Evolutionary conservation across 2,797 vertebrate genomes (phyloP).

Genomic region (Pangasius macronema): DNA sequence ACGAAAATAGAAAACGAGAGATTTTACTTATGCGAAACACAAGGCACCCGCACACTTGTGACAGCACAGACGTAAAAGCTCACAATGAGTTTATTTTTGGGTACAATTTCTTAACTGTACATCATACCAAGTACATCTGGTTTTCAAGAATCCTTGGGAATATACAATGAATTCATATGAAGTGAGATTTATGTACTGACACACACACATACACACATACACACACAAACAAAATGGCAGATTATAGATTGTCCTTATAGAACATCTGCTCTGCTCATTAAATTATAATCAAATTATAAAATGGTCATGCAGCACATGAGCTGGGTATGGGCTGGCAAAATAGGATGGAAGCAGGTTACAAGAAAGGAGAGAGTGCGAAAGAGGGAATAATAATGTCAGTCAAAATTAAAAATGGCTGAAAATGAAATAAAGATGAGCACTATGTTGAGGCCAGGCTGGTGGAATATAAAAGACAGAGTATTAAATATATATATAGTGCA

Average conservation of each 20-base stretch:
- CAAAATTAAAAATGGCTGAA: constrained; percentile 76
- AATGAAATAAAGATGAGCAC: constrained; percentile 82
- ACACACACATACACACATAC: not conserved
- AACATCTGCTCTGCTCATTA: not conserved
- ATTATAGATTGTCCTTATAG: not conserved
- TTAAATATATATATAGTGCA: constrained; percentile 76
- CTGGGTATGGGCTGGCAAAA: not conserved
- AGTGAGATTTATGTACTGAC: not conserved
- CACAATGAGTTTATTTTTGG: not conserved
- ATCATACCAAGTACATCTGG: not conserved
- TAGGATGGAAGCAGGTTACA: not conserved
- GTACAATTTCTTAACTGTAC: not conserved
- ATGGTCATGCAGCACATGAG: not conserved
- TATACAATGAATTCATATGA: not conserved
- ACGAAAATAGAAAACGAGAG: not conserved
- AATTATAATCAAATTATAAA: constrained; percentile 3
- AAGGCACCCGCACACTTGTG: not conserved
- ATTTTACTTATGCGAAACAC: not conserved
- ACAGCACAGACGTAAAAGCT: not conserved
- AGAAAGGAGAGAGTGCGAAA: not conserved
- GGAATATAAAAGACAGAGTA: constrained; percentile 76
- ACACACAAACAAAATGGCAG: not conserved
- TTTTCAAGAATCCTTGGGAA: not conserved
- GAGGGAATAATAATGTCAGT: constrained; percentile 62
- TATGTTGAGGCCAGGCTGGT: constrained; percentile 64